phyloP scores from a whole-genome alignment of 2,888 invertebrate genomes.

The Elaeidobius kamerunicus region DNA sequence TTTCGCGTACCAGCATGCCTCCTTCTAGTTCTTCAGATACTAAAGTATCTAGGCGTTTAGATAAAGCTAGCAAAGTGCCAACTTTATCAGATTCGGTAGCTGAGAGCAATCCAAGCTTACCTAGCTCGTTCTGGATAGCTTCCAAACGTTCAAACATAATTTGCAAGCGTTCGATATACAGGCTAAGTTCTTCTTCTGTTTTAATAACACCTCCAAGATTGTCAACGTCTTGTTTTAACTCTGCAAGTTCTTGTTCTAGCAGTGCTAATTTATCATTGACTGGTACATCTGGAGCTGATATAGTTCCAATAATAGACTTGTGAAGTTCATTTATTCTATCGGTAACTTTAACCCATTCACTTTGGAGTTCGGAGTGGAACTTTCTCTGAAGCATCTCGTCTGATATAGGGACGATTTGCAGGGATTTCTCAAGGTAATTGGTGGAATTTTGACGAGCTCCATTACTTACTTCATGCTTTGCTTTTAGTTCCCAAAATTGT shows the following conservation, averaged over 20 bases:
- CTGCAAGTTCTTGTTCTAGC: conserved; percentile 73
- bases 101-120: conserved; percentile 69
- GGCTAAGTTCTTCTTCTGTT: conserved; percentile 76
- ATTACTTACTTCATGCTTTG: conserved; percentile 81
- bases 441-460: conserved; percentile 71
- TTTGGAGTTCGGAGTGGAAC: conserved; percentile 73
- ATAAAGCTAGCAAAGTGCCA: conserved; percentile 65
- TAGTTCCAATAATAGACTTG: conserved; percentile 63
- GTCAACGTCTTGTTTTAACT: conserved; percentile 67
- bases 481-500: conserved; percentile 86
- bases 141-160: conserved; percentile 72
- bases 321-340: conserved; percentile 65
- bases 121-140: conserved; percentile 76
- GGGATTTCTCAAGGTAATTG: conserved; percentile 70
- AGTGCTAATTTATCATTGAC: conserved; percentile 71
- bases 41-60: conserved; percentile 67
- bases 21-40: conserved; percentile 77
- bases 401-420: conserved; percentile 76
- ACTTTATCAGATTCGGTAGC: conserved; percentile 75
- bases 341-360: conserved; percentile 69
- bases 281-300: conserved; percentile 71
- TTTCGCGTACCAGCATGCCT: conserved; percentile 70
- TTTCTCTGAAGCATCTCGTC: conserved; percentile 81
- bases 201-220: conserved; percentile 75
- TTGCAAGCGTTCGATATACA: conserved; percentile 78